Evolutionary conservation across 1,140 invertebrate genomes (phyloP).

Genomic region (Triops longicaudatus): DNA sequence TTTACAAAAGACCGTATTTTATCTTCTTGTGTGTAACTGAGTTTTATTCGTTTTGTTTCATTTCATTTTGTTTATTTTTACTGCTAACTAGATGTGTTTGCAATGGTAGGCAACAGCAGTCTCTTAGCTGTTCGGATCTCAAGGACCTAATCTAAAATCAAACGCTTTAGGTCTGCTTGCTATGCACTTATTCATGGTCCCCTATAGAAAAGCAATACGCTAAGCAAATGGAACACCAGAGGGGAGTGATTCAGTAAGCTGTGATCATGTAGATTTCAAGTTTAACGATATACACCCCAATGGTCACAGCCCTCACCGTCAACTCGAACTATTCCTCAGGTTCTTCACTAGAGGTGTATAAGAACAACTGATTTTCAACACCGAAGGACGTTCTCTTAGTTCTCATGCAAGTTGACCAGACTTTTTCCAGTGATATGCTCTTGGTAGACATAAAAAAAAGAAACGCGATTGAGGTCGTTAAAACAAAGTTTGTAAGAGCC

Average conservation of each 20-base stretch:
- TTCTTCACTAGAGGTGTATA: too few relatives aligned
- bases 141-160: neutral
- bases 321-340: too few relatives aligned
- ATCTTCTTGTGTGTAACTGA: neutral
- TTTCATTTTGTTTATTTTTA: too few relatives aligned
- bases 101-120: neutral
- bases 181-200: neutral
- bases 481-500: neutral
- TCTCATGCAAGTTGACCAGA: too few relatives aligned
- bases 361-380: too few relatives aligned
- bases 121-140: neutral
- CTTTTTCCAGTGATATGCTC: too few relatives aligned
- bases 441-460: too few relatives aligned
- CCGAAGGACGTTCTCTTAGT: too few relatives aligned
- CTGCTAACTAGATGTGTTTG: neutral
- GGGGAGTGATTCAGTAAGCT: neutral
- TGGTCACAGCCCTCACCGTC: too few relatives aligned
- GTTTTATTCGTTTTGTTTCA: too few relatives aligned
- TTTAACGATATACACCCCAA: neutral
- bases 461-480: neutral
- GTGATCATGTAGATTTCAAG: neutral
- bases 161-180: slow-evolving; percentile 3
- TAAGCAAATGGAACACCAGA: neutral
- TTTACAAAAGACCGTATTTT: too few relatives aligned
- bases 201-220: neutral